These are phyloP conservation scores for Congeria kusceri DNA, from an alignment of 2,888 invertebrate genomes.

Conservation along the genomic window DNA sequence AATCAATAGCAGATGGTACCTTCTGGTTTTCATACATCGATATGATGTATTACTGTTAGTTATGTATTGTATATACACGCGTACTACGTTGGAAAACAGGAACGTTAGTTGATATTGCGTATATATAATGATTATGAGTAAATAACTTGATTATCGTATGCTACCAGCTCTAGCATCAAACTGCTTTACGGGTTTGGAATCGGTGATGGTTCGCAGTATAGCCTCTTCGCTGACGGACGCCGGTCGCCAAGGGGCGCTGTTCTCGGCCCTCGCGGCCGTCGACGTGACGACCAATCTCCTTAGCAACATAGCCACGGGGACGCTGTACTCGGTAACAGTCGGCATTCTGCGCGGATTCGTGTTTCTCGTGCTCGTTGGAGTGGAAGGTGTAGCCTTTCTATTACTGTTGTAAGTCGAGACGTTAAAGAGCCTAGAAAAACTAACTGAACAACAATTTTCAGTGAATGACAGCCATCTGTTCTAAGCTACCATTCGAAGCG, in stretches of 20 bases:
- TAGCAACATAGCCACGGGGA: constrained; percentile 47
- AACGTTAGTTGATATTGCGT: no score
- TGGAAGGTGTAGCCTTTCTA: constrained; percentile 6
- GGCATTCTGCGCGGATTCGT: constrained; percentile 57
- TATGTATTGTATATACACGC: no score
- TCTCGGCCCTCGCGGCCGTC: constrained; percentile 54
- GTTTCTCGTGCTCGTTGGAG: constrained; percentile 46
- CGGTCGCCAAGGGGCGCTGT: constrained; percentile 54
- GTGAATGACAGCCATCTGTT: no score
- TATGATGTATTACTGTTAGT: no score
- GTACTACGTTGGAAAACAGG: no score
- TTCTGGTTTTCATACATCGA: no score
- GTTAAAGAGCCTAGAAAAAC: no score
- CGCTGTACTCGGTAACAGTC: constrained; percentile 60
- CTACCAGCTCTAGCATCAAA: constrained; percentile 27
- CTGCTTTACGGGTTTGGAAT: constrained; percentile 40
- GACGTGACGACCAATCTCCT: constrained; percentile 56
- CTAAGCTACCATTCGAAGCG: no score
- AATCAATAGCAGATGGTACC: no score
- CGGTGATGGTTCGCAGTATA: constrained; percentile 35
- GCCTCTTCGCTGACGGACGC: constrained; percentile 46
- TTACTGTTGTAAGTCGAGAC: constrained; percentile 17
- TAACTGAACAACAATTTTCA: no score
- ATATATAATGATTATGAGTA: no score
- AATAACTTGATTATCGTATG: no score